Evolutionary conservation across 2,113 vertebrate genomes (phyloP), one percentile per base, ranked within the genome.

Genomic region (Platysternon megacephalum): DNA sequence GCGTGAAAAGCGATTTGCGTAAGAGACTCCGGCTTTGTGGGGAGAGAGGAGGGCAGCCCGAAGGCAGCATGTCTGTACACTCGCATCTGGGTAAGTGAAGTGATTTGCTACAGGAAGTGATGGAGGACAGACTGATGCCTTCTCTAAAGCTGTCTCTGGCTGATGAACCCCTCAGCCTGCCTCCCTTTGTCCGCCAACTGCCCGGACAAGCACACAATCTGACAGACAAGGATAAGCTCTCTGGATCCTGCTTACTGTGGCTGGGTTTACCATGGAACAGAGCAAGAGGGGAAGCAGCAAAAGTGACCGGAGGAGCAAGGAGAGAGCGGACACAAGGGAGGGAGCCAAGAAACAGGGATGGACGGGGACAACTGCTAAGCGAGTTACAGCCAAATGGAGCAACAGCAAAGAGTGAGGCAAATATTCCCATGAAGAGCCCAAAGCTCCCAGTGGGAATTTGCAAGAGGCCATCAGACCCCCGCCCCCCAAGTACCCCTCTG

Each of bases 101-200:
- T 98, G 97, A 98, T 98, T 35, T 95, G 92, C 97, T 97, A 98
- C 97, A 86, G 55, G 91, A 97, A 96, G 61, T 85, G 98, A 98
- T 96, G 96, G 97, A 86, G 91, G 96, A 89, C 98, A 98, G 98
- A 98, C 24, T 78, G 4, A 56, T 82, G 97, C 91, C 79, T 93
- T 88, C 83, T 89, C 91, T 6, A 3, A 0, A 22, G 86, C 79
- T 1, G 9, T 48, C 83, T 46, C 68, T 0, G 48, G 82, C 94
- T 93, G 95, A 84, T 8, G 80, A 91, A 91, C 74, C 93, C 87
- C 94, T 95, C 86, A 44, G 95, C 92, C 89, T n/a, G 12, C 48
- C 53, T 93, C 32, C n/a, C 65, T 46, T 53, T 39, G 35, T 13
- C 8, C 1, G 76, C 94, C 92, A 17, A 49, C 92, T 8, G 83